Evolutionary conservation across 1,140 invertebrate species (phyloP).

Genomic region (Zophobas atratus): DNA sequence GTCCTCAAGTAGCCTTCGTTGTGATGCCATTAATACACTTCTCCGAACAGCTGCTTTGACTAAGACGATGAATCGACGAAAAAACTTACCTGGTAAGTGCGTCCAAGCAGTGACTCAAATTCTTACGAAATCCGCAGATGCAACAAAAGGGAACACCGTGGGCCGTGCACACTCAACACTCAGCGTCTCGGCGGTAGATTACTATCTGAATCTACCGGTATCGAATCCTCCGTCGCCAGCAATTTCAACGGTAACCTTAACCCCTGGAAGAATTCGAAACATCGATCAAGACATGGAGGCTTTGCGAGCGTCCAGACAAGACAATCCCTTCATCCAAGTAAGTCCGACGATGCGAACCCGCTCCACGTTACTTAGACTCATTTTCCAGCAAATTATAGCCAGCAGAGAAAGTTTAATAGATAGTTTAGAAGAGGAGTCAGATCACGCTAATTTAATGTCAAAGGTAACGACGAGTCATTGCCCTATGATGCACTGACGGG

Average conservation of each 20-base stretch:
- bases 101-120: not conserved
- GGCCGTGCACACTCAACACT: slow-evolving; percentile 64
- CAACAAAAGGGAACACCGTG: slow-evolving; percentile 51
- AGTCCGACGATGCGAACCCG: slow-evolving; percentile 1
- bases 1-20: not conserved
- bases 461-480: slow-evolving; percentile 70
- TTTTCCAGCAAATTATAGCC: slow-evolving; percentile 78
- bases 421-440: slow-evolving; percentile 80
- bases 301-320: slow-evolving; percentile 82
- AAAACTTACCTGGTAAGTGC: slow-evolving; percentile 27
- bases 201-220: slow-evolving; percentile 63
- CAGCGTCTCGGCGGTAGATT: slow-evolving; percentile 65
- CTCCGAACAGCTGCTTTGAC: not conserved
- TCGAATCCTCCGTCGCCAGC: slow-evolving; percentile 64
- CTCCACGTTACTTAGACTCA: not conserved
- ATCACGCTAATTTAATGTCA: slow-evolving; percentile 83
- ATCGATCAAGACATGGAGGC: slow-evolving; percentile 89
- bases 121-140: slow-evolving; percentile 12
- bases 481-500: not conserved
- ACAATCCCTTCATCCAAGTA: slow-evolving; percentile 87
- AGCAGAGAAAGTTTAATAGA: slow-evolving; percentile 84
- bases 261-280: slow-evolving; percentile 82
- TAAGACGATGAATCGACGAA: slow-evolving; percentile 41
- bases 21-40: slow-evolving; percentile 27
- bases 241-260: slow-evolving; percentile 76